phyloP scores from a whole-genome alignment of 23 tunicate species.

The Halocynthia aurantium region DNA sequence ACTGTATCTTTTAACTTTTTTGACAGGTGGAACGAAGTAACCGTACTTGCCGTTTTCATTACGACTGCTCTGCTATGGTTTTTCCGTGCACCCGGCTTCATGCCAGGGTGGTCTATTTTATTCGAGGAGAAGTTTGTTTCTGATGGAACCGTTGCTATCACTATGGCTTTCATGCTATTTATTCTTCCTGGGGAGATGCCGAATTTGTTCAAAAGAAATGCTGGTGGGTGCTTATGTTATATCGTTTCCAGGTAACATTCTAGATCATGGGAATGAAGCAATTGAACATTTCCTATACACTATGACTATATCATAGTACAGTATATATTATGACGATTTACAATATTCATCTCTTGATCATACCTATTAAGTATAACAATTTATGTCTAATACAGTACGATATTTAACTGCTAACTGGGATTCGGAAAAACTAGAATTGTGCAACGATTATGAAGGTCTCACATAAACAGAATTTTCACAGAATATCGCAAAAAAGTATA shows the following conservation, averaged over 20 bases:
- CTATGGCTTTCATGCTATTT: constrained; percentile 47
- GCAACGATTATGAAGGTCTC: too few relatives aligned
- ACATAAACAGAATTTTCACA: too few relatives aligned
- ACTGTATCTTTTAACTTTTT: background rate
- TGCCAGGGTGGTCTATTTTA: constrained; percentile 60
- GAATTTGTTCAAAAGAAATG: background rate
- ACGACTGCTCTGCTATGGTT: constrained; percentile 55
- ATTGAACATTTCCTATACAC: too few relatives aligned
- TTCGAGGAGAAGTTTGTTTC: constrained; percentile 37
- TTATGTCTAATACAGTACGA: too few relatives aligned
- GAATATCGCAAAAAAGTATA: too few relatives aligned
- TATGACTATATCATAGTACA: too few relatives aligned
- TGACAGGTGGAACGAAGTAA: constrained; percentile 55
- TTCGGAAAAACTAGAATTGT: too few relatives aligned
- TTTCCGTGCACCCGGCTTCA: constrained; percentile 79
- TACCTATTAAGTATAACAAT: too few relatives aligned
- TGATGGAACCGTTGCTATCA: constrained; percentile 68
- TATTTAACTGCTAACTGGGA: too few relatives aligned
- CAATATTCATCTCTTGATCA: too few relatives aligned
- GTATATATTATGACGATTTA: too few relatives aligned
- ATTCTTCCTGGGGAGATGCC: constrained; percentile 43
- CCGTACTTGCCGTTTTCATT: constrained; percentile 36
- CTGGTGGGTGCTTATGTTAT: background rate
- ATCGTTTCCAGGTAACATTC: background rate
- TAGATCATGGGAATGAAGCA: background rate